Base-by-base conservation (phyloP, 2,113 vertebrate species). In the Oriolus oriolus region DNA sequence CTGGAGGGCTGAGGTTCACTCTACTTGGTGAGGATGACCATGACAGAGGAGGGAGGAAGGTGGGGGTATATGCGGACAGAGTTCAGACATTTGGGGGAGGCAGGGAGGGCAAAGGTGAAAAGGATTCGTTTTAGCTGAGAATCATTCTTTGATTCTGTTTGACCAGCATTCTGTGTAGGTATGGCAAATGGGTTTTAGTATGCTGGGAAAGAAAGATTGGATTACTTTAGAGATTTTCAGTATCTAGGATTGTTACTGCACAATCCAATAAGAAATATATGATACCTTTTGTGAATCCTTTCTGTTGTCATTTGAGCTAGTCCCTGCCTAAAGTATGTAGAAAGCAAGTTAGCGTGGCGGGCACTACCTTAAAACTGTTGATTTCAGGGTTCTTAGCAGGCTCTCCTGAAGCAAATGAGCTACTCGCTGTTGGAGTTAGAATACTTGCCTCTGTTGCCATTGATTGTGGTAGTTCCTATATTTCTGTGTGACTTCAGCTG, bases 21-120 rank as follows among this genome's bases (percentile, higher is more conserved):
- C 93, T 96, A 77, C 91, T 96, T 94, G 78, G 28, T 65, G 98
- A 98, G 97, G 98, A 98, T 98, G 98, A 98, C 98, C 98, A 98
- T 97, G 97, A 98, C 98, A 97, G 95, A 95, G 56, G n/a, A n/a
- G 28, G 37, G 24, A 59, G 26, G 73, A 30, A 45, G 41, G 23
- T 50, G 17, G 6, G 9, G 2, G 9, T 49, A 18, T 49, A 26
- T 1, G 3, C 23, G 4, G 12, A 26, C 42, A 10, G 47, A 17
- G 27, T 39, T 39, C 31, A 69, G n/a, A 50, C 24, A 28, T 18
- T 2, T 69, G 71, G 11, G 31, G 24, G 19, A 22, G 24, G 13
- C 1, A 4, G n/a, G 13, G n/a, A 37, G 31, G 35, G 74, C 89
- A 89, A 94, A 91, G 85, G 83, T 95, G 90, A 91, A 93, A 47